These are phyloP conservation scores for Imbricaverruca yamaguchii DNA, from an alignment of 2,888 invertebrate genomes.

Conservation along the genomic window DNA sequence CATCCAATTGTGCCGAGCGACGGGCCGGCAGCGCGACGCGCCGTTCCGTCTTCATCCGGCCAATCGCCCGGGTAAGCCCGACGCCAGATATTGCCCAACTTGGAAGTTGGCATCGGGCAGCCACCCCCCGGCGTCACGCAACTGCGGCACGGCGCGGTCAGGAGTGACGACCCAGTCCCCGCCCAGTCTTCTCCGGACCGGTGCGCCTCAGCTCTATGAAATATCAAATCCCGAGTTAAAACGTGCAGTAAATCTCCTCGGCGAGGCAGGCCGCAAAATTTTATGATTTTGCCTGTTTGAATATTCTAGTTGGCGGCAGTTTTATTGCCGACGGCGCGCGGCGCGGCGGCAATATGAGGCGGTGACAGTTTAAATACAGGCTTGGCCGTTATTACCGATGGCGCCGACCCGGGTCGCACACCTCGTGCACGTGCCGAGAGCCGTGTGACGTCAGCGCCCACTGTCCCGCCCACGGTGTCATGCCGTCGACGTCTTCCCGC, in stretches of 20 bases:
- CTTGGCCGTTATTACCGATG: background rate
- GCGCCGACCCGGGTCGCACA: background rate
- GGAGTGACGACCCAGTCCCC: background rate
- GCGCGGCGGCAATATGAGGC: background rate
- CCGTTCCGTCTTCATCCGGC: background rate
- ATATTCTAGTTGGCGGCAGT: conserved; percentile 14
- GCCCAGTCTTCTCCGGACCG: background rate
- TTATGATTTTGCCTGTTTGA: conserved; percentile 16
- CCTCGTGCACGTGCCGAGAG: background rate
- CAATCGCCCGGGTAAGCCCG: background rate
- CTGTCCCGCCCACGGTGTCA: background rate
- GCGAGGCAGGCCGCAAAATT: background rate
- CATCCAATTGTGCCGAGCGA: background rate
- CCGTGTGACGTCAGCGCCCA: background rate
- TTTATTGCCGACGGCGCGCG: background rate
- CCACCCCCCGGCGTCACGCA: background rate
- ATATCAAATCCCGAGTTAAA: conserved; percentile 16
- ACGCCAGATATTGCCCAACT: background rate
- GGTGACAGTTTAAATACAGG: background rate
- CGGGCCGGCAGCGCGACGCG: background rate
- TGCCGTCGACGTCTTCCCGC: background rate
- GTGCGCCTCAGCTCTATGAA: background rate
- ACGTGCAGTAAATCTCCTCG: conserved; percentile 7
- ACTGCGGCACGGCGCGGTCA: background rate
- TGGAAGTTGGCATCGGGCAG: background rate